phyloP scores from a whole-genome alignment of 2,797 vertebrate species.

The Paramormyrops hopkinsi region DNA sequence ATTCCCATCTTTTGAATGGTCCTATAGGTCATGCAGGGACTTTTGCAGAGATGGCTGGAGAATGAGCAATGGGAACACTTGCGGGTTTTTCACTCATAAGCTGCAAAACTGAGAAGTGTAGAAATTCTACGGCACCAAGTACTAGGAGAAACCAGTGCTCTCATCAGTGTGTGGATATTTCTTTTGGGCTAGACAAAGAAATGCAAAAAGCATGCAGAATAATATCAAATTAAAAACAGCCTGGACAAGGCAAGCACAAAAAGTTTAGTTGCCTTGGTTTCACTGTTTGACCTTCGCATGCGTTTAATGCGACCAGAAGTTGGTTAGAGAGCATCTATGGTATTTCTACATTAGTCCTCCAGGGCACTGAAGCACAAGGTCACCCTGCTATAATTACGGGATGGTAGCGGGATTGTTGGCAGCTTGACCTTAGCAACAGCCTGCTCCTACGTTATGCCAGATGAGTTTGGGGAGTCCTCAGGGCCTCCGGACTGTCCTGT shows the following conservation, averaged over 20 bases:
- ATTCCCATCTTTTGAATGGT: background rate
- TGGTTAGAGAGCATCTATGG: background rate
- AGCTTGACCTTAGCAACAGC: background rate
- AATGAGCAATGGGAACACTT: background rate
- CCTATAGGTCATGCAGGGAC: background rate
- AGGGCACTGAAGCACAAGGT: constrained; percentile 10
- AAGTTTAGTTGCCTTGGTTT: background rate
- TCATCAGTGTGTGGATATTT: background rate
- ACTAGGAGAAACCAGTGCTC: background rate
- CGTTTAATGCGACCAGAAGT: background rate
- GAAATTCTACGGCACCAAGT: background rate
- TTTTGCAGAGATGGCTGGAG: background rate
- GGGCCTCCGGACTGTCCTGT: constrained; percentile 27
- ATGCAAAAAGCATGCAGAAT: background rate
- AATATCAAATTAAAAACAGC: background rate
- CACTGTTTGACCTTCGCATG: background rate
- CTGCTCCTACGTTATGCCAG: background rate
- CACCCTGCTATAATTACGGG: constrained; percentile 20
- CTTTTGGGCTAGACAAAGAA: background rate
- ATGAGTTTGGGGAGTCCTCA: constrained; percentile 19
- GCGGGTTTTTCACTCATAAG: background rate
- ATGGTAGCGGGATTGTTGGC: background rate
- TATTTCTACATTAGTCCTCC: background rate
- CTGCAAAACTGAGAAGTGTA: background rate
- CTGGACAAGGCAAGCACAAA: background rate